Conservation (phyloP, 2,113 vertebrate genomes). For the Lampris incognitus region DNA sequence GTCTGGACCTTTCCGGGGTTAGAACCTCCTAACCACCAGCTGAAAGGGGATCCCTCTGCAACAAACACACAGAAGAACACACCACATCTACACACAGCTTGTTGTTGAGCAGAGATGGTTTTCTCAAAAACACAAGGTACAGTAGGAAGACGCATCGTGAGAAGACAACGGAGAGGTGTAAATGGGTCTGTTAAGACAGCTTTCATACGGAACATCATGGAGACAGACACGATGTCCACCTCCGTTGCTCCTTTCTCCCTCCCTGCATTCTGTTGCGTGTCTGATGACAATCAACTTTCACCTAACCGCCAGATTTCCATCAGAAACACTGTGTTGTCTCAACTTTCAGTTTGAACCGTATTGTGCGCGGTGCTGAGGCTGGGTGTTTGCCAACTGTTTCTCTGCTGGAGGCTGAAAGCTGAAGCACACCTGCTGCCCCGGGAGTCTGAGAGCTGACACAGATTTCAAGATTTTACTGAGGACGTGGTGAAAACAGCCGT, state of each 20-base stretch:
- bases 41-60: slow-evolving; percentile 77
- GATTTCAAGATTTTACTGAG: no score
- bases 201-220: background rate
- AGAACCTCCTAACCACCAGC: slow-evolving; percentile 79
- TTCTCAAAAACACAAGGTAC: slow-evolving; percentile 16
- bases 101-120: slow-evolving; percentile 4
- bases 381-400: background rate
- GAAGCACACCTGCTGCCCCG: background rate
- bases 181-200: background rate
- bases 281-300: background rate
- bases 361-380: background rate
- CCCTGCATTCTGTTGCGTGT: background rate
- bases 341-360: background rate
- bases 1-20: slow-evolving; percentile 69
- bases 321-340: background rate
- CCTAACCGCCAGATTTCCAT: background rate
- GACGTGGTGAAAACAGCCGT: no score
- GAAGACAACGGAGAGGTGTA: background rate
- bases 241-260: background rate
- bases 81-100: background rate
- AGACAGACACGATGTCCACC: background rate
- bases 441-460: background rate
- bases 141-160: background rate
- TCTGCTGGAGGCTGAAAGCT: slow-evolving; percentile 12
- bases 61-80: slow-evolving; percentile 41